Evolutionary conservation across 1,140 invertebrate species (phyloP), one percentile per base, ranked within the genome.

Genomic region (Zophobas morio): DNA sequence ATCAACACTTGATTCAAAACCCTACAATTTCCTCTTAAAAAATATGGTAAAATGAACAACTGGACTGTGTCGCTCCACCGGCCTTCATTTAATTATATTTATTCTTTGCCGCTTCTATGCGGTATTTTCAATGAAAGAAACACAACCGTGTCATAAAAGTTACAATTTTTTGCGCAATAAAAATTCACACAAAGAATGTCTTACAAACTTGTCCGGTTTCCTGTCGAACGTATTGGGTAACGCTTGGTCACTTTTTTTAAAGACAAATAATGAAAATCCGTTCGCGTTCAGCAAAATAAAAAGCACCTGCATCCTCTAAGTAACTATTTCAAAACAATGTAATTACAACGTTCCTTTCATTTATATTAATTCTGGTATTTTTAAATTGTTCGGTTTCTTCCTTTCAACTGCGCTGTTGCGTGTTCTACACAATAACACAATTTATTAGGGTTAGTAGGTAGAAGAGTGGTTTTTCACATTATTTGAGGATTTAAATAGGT

Each of bases 371-470:
- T 46, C 42, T 46, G 8, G 8, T 46, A 8, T 46, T 46, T 46
- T 4, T 46, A 46, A 46, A 46, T 3, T 46, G 42, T 46, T 46
- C 3, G 42, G 8, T 46, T 46, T 46, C 42, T 3, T 46, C 42
- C 42, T 46, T 46, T 46, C 42, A 46, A 46, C 8, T 46, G 42
- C 42, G 42, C 3, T 8, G 8, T 46, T 8, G 42, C 42, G 42
- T 46, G 42, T 8, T 8, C 3, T 46, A 46, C 3, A 46, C 42
- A 46, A 46, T 20, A 20, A 20, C 20, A 46, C 42, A 46, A 46
- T 46, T 46, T 46, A 46, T 46, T 46, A 46, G 42, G 42, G 42
- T 46, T 46, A 46, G 42, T 46, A 8, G 42, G 42, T 46, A 46
- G 3, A 46, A 8, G 3, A 46, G 3, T 46, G 42, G 3, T 8